These are phyloP conservation scores for Dysidea cf. avara DNA, from an alignment of 37 sponge, comb jelly and placozoan genomes.

Conservation along the genomic window DNA sequence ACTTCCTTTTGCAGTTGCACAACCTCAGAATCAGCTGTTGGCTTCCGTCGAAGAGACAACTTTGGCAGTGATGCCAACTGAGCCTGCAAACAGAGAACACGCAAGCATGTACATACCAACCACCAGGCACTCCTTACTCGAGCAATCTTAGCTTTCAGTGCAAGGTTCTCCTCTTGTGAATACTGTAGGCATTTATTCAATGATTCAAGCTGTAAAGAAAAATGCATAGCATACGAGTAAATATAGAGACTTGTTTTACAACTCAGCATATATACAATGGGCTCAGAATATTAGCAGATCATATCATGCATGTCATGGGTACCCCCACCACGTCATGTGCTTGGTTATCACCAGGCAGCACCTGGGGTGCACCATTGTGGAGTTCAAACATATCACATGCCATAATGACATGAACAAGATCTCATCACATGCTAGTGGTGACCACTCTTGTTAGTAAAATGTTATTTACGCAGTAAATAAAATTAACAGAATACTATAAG, in stretches of 20 bases:
- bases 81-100: constrained; percentile 17
- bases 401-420: too few species aligned
- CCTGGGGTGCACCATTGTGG: too few species aligned
- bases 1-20: neutral
- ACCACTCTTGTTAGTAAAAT: too few species aligned
- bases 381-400: too few species aligned
- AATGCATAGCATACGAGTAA: neutral
- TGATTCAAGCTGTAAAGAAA: constrained; percentile 45
- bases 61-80: constrained; percentile 67
- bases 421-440: too few species aligned
- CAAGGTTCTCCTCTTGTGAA: constrained; percentile 57
- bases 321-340: neutral
- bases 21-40: constrained; percentile 3
- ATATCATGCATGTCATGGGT: too few species aligned
- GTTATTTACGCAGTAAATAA: too few species aligned
- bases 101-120: neutral
- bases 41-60: constrained; percentile 31
- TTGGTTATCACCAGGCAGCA: neutral
- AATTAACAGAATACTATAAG: too few species aligned
- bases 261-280: too few species aligned
- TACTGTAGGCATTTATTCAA: constrained; percentile 50
- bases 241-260: neutral
- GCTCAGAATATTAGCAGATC: too few species aligned
- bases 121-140: constrained; percentile 13
- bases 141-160: constrained; percentile 53